phyloP scores from a whole-genome alignment of 2,888 invertebrate species.

The Ernsta delagoae region DNA sequence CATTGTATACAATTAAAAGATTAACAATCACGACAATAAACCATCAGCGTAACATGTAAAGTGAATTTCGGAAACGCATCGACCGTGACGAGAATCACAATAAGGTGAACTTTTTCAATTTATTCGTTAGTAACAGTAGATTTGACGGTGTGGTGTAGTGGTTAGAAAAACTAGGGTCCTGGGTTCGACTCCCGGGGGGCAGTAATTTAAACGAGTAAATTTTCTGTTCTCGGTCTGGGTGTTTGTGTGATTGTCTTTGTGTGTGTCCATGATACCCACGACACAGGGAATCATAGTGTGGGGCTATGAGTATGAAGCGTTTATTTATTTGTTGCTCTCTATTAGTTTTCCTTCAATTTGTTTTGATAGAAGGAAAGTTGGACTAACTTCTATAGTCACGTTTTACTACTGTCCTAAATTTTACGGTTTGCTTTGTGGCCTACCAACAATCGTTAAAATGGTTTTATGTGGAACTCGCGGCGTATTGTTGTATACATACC shows the following conservation, averaged over 20 bases:
- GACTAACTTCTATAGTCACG: constrained; percentile 56
- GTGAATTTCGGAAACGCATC: constrained; percentile 39
- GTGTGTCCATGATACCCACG: too few species aligned
- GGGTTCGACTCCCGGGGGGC: too few species aligned
- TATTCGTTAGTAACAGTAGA: constrained; percentile 45
- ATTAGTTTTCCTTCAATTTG: constrained; percentile 55
- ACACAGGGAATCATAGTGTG: too few species aligned
- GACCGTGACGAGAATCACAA: constrained; percentile 40
- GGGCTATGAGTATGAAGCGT: too few species aligned
- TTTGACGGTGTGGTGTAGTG: too few species aligned
- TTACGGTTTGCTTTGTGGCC: constrained; percentile 50
- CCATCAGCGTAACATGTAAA: constrained; percentile 24
- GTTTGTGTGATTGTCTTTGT: too few species aligned
- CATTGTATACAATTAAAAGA: not conserved
- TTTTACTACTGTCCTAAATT: constrained; percentile 63
- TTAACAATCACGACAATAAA: constrained; percentile 7
- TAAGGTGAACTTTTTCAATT: constrained; percentile 51
- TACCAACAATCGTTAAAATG: constrained; percentile 42
- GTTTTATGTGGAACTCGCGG: constrained; percentile 39
- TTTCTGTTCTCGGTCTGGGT: too few species aligned
- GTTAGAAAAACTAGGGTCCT: too few species aligned
- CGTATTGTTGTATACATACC: constrained; percentile 14
- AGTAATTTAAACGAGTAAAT: too few species aligned
- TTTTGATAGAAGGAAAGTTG: constrained; percentile 49
- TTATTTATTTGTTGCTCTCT: too few species aligned